Evolutionary conservation across 37 sponge, comb jelly and placozoan genomes (phyloP), one percentile per base, ranked within the genome.

Genomic region (Petrosia ficiformis): DNA sequence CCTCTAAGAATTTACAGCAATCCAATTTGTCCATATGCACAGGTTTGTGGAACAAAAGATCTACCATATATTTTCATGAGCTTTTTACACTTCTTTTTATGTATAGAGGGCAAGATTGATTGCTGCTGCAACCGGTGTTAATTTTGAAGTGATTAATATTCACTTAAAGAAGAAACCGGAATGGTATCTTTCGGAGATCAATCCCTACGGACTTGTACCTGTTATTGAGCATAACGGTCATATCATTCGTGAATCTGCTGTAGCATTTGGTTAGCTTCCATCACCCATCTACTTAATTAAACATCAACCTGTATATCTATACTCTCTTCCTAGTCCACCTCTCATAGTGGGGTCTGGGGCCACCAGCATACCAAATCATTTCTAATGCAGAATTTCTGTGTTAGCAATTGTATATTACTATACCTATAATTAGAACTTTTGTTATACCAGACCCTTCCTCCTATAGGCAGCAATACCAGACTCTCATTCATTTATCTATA

Each of bases 21-120:
- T 69, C 83, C 85, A 3, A 84, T 87, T 67, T 92, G 93, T 63
- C 93, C 93, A 58, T 92, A 72, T 84, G 90, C 78, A 25, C 81
- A 90, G 82, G 90, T 90, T 43, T 71, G 66, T 29, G 0, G 24
- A 42, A 21, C 21, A 36, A 42, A 4, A 57, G 0, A 4, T 5
- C 24, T 5, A 8, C 42, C n/a, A n/a, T n/a, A n/a, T n/a, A n/a
- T n/a, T n/a, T n/a, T n/a, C n/a, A 8, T n/a, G 19, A 35, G n/a
- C n/a, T 61, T 26, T 61, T 26, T 56, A 8, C 67, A 44, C 21
- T 42, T 1, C 32, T 1, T 31, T 44, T 26, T 37, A 31, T 69
- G 44, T 75, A 2, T 74, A 92, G 93, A 66, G 93, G 33, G 88
- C 77, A 22, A 80, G 84, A 34, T 74, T 92, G 69, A 31, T 79